Conservation (phyloP, 2,888 invertebrate species). For the Caenorhabditis uteleia region DNA sequence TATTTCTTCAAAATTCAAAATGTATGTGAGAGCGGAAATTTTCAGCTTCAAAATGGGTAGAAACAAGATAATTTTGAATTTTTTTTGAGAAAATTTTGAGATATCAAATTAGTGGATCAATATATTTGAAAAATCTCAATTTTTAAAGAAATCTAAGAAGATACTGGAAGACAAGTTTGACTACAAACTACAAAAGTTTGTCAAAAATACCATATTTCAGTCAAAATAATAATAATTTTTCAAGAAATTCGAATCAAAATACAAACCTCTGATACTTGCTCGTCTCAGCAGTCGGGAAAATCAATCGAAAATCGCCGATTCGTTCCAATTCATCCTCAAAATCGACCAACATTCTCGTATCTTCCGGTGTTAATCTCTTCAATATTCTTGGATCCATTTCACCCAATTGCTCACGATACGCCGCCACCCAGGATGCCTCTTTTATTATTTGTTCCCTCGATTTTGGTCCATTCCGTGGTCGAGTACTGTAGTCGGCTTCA, state of each 20-base stretch:
- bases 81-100: too few species aligned
- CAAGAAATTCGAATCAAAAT: background rate
- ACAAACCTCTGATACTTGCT: slow-evolving; percentile 19
- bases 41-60: background rate
- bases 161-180: too few species aligned
- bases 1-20: background rate
- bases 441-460: slow-evolving; percentile 40
- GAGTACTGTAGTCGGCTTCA: slow-evolving; percentile 28
- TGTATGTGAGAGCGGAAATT: slow-evolving; percentile 2
- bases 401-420: slow-evolving; percentile 22
- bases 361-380: slow-evolving; percentile 51
- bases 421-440: slow-evolving; percentile 37
- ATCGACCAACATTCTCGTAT: slow-evolving; percentile 52
- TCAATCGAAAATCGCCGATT: slow-evolving; percentile 71
- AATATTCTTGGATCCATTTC: slow-evolving; percentile 33
- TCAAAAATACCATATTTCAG: slow-evolving; percentile 2
- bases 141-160: too few species aligned
- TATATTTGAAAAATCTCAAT: too few species aligned
- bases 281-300: slow-evolving; percentile 70
- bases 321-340: slow-evolving; percentile 71
- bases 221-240: background rate
- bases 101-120: too few species aligned
- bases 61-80: background rate
- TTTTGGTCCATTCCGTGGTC: slow-evolving; percentile 42
- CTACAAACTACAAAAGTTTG: too few species aligned